phyloP scores from a whole-genome alignment of 2,113 vertebrate species.

The Rutilus rutilus region DNA sequence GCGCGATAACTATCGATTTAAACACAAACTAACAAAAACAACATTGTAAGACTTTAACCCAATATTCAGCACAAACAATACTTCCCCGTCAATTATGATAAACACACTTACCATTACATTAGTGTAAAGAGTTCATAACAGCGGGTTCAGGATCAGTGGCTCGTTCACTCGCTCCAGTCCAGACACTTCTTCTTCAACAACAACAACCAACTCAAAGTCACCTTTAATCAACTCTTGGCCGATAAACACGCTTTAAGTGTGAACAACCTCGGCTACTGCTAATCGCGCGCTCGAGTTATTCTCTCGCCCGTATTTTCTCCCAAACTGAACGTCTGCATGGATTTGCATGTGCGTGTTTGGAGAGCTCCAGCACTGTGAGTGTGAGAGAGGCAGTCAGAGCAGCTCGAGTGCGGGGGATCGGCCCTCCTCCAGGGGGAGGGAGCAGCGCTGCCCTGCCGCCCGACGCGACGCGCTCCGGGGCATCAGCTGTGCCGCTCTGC shows the following conservation, averaged over 20 bases:
- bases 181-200: background rate
- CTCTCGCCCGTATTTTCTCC: background rate
- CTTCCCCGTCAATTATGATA: background rate
- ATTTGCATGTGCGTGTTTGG: background rate
- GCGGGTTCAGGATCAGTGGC: slow-evolving; percentile 22
- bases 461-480: background rate
- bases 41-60: background rate
- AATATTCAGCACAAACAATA: background rate
- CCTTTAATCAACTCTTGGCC: background rate
- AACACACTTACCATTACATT: slow-evolving; percentile 8
- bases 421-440: slow-evolving; percentile 29
- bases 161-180: slow-evolving; percentile 17
- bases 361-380: background rate
- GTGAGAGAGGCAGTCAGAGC: background rate
- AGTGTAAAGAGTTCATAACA: slow-evolving; percentile 3
- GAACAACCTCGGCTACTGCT: background rate
- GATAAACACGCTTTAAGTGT: background rate
- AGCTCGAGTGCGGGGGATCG: background rate
- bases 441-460: background rate
- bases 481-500: background rate
- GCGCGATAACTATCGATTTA: background rate
- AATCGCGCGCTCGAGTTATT: background rate
- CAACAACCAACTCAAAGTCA: slow-evolving; percentile 11
- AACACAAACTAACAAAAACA: background rate
- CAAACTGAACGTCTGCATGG: background rate